Percentiles rank a stretch among this genome's conserved stretches.
Conservation (phyloP, 2,888 invertebrate genomes). For the Autographa gamma region DNA sequence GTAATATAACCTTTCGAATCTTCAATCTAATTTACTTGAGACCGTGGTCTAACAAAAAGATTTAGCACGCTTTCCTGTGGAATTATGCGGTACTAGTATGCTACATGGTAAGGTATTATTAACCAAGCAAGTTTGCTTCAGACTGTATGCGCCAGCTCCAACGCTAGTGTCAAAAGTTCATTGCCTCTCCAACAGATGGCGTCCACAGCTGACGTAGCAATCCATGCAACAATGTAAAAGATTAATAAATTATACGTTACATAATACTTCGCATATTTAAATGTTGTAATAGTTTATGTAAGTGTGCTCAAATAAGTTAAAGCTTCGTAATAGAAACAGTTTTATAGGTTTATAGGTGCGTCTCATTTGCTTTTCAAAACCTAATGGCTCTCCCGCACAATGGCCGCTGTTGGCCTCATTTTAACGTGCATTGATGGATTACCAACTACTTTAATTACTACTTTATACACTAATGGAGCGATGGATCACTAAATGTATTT, state of each 20-base stretch:
- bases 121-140: not conserved
- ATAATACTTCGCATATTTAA: not conserved
- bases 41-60: not conserved
- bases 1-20: not conserved
- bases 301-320: slow-evolving; percentile 19
- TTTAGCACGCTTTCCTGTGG: slow-evolving; percentile 15
- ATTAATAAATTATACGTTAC: slow-evolving; percentile 13
- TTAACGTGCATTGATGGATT: slow-evolving; percentile 28
- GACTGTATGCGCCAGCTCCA: not conserved
- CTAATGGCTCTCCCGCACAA: slow-evolving; percentile 39
- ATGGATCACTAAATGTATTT: slow-evolving; percentile 22
- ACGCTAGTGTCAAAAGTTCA: slow-evolving; percentile 28
- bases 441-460: slow-evolving; percentile 21
- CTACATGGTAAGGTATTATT: not conserved
- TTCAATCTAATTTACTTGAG: not conserved
- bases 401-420: slow-evolving; percentile 41
- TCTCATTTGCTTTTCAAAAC: slow-evolving; percentile 37
- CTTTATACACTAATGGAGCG: slow-evolving; percentile 24
- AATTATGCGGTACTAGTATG: slow-evolving; percentile 37
- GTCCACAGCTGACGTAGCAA: slow-evolving; percentile 10
- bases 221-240: slow-evolving; percentile 1
- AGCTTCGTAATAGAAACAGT: slow-evolving; percentile 18
- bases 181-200: slow-evolving; percentile 45
- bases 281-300: slow-evolving; percentile 31
- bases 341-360: slow-evolving; percentile 38